Evolutionary conservation across 2,113 vertebrate species (phyloP), one percentile per base, ranked within the genome.

Genomic region (Lophochroa leadbeateri): DNA sequence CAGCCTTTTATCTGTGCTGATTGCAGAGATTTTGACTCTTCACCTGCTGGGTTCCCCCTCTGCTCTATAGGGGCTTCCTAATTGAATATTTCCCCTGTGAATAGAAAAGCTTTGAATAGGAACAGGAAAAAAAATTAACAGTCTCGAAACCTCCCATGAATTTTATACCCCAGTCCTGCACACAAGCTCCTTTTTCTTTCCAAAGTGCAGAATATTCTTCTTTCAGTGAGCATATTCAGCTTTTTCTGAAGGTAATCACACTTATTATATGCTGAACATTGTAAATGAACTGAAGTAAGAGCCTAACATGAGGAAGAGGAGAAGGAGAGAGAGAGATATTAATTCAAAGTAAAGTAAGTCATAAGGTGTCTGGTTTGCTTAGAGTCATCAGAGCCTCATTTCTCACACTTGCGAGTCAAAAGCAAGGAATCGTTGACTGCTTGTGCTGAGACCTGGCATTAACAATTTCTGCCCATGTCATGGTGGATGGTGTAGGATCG

Each of bases 1-100:
- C 76, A 90, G 84, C 27, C 58, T 28, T 92, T 95, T 96, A 94
- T 92, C 86, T 90, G 71, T 69, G 75, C 72, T 92, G 91, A 95
- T 86, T 82, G 88, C 86, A 81, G 44, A 94, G 35, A 70, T 92
- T 97, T 94, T 93, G 80, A 80, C 57, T 90, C 75, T 57, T 94
- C 6, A 9, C 68, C 82, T 85, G 81, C 71, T 89, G 86, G 50
- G 47, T 61, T 90, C 52, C 27, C 69, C 46, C 71, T 91, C 60
- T 76, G 35, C 89, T 79, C 35, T 28, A 46, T 41, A 50, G 47
- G 43, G 20, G 57, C 86, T 94, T 91, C 60, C 71, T 94, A 88
- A 94, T 65, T 89, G 83, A 94, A 55, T 82, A 90, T 89, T 88
- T 87, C 63, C 57, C 67, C 68, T 47, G 33, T 70, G 85, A 78